Evolutionary conservation across 2,797 vertebrate species (phyloP).

Genomic region (Coilia nasus): DNA sequence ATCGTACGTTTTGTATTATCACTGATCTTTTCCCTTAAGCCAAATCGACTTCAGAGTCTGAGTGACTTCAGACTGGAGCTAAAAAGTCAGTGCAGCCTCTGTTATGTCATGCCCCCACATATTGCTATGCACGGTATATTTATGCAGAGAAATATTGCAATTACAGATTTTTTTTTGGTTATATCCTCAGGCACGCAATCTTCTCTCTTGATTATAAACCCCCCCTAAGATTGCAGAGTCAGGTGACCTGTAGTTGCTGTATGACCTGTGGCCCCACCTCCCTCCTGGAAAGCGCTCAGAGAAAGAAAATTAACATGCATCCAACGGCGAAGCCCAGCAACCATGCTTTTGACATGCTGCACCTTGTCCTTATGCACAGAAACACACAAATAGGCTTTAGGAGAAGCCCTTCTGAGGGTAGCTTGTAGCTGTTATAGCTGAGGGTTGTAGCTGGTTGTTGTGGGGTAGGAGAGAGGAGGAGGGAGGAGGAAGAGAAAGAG

Average conservation of each 20-base stretch:
- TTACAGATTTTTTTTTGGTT: not conserved
- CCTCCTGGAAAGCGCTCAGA: not conserved
- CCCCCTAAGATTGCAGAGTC: not conserved
- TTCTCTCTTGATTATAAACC: not conserved
- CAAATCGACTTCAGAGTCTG: not conserved
- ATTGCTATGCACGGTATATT: not conserved
- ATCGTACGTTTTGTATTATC: not conserved
- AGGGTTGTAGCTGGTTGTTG: not conserved
- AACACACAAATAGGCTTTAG: not conserved
- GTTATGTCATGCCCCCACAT: not conserved
- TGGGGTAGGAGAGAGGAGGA: not conserved
- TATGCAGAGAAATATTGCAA: not conserved
- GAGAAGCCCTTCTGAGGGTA: not conserved
- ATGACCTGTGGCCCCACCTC: not conserved
- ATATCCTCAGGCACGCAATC: not conserved
- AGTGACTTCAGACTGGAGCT: no score
- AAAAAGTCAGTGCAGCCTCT: not conserved
- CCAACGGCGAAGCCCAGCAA: not conserved
- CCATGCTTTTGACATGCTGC: not conserved
- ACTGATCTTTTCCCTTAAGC: not conserved
- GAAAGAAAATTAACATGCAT: not conserved
- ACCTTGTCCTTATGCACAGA: not conserved
- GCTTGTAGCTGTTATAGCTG: no score
- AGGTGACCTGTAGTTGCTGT: not conserved
- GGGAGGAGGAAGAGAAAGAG: not conserved